Evolutionary conservation across 1,140 invertebrate species (phyloP).

Genomic region (Acromyrmex echinatior): DNA sequence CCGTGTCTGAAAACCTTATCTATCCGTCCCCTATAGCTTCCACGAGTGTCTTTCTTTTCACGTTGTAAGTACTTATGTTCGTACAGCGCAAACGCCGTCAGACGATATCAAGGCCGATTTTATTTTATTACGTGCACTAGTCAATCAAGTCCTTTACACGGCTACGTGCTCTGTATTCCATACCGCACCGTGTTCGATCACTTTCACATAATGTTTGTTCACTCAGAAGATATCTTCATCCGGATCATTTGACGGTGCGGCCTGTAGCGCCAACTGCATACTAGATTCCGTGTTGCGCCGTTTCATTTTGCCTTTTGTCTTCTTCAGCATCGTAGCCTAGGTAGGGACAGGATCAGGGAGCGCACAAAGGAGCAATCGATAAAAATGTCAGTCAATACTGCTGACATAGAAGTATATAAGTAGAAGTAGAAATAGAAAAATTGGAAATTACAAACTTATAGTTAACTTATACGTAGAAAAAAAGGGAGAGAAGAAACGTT

Average conservation of each 20-base stretch:
- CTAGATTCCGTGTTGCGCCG: slow-evolving; percentile 96
- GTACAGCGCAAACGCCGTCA: slow-evolving; percentile 49
- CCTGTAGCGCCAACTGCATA: slow-evolving; percentile 89
- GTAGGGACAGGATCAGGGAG: slow-evolving; percentile 86
- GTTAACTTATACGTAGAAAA: slow-evolving; percentile 13
- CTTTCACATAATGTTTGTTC: slow-evolving; percentile 56
- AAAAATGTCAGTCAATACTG: slow-evolving; percentile 66
- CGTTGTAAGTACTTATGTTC: slow-evolving; percentile 71
- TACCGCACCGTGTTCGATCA: slow-evolving; percentile 40
- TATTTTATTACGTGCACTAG: slow-evolving; percentile 59
- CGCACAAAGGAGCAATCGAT: slow-evolving; percentile 80
- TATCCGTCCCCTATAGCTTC: slow-evolving; percentile 51
- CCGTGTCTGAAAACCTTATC: slow-evolving; percentile 59
- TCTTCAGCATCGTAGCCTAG: slow-evolving; percentile 95
- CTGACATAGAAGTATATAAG: slow-evolving; percentile 52
- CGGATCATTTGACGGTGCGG: slow-evolving; percentile 85
- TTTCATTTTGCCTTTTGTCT: slow-evolving; percentile 98
- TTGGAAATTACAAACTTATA: slow-evolving; percentile 21
- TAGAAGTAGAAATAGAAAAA: slow-evolving; percentile 48
- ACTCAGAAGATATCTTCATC: slow-evolving; percentile 78
- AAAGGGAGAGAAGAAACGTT: slow-evolving; percentile 39
- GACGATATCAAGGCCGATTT: slow-evolving; percentile 72
- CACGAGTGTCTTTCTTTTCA: slow-evolving; percentile 28
- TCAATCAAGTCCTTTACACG: slow-evolving; percentile 50
- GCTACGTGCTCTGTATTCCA: slow-evolving; percentile 30